phyloP scores from a whole-genome alignment of 2,888 invertebrate genomes.

The Leucozona laternaria region DNA sequence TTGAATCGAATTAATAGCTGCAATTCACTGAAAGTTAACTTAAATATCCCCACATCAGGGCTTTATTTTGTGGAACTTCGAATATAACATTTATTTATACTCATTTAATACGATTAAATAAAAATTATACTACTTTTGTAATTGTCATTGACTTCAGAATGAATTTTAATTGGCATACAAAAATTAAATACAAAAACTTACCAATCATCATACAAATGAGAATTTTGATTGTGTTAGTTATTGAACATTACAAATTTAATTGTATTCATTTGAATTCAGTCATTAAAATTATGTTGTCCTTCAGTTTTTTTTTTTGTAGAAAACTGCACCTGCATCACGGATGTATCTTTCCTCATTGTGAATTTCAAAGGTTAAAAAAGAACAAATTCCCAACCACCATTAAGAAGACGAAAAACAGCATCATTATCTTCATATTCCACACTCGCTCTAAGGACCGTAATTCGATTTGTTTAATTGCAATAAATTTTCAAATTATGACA shows the following conservation, averaged over 20 bases:
- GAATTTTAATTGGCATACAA: neutral
- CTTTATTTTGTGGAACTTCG: neutral
- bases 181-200: neutral
- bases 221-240: neutral
- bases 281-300: neutral
- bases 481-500: constrained; percentile 74
- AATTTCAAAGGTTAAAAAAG: neutral
- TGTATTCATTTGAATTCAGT: neutral
- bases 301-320: too few species aligned
- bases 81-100: neutral
- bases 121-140: neutral
- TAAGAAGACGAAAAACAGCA: neutral
- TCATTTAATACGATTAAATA: neutral
- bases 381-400: constrained; percentile 32
- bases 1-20: too few species aligned
- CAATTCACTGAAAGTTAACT: neutral
- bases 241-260: neutral
- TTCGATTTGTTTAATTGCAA: constrained; percentile 66
- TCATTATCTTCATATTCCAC: constrained; percentile 42
- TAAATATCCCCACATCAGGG: constrained; percentile 5
- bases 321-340: constrained; percentile 50
- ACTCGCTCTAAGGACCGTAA: constrained; percentile 24
- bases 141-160: neutral
- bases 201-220: neutral
- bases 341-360: neutral